Evolutionary conservation across 23 tunicate genomes (phyloP).

Genomic region (Trididemnum clinides): DNA sequence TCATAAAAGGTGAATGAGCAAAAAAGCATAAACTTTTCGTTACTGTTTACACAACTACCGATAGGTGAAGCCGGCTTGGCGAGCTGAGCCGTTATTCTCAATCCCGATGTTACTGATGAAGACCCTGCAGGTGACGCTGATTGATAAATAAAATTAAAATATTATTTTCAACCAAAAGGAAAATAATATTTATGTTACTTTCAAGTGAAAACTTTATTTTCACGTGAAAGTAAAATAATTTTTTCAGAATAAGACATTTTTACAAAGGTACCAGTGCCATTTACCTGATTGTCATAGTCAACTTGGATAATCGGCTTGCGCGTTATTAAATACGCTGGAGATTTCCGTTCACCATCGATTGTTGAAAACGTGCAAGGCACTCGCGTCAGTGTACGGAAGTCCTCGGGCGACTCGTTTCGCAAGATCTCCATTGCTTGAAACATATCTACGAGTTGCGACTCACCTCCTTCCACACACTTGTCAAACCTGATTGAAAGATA

Average conservation of each 20-base stretch:
- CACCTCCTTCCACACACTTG: constrained; percentile 64
- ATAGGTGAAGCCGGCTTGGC: too few species aligned
- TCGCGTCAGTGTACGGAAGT: constrained; percentile 39
- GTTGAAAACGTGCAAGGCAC: constrained; percentile 55
- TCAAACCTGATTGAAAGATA: constrained; percentile 49
- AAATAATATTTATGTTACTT: too few species aligned
- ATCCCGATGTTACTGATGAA: too few species aligned
- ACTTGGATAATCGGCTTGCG: constrained; percentile 58
- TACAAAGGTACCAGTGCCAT: background rate
- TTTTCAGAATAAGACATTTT: background rate
- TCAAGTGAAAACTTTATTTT: too few species aligned
- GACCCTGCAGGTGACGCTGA: too few species aligned
- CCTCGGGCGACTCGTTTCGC: constrained; percentile 59
- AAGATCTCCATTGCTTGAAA: constrained; percentile 55
- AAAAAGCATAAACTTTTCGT: too few species aligned
- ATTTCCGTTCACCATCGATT: constrained; percentile 40
- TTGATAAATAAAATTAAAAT: too few species aligned
- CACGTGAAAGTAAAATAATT: too few species aligned
- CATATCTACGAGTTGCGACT: constrained; percentile 67
- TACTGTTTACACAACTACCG: too few species aligned
- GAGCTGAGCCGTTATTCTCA: too few species aligned
- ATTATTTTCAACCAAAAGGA: too few species aligned
- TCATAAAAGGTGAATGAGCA: too few species aligned
- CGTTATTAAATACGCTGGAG: constrained; percentile 20
- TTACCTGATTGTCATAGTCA: constrained; percentile 72